Evolutionary conservation across 2,113 vertebrate species (phyloP).

Genomic region (Dunckerocampus dactyliophorus): DNA sequence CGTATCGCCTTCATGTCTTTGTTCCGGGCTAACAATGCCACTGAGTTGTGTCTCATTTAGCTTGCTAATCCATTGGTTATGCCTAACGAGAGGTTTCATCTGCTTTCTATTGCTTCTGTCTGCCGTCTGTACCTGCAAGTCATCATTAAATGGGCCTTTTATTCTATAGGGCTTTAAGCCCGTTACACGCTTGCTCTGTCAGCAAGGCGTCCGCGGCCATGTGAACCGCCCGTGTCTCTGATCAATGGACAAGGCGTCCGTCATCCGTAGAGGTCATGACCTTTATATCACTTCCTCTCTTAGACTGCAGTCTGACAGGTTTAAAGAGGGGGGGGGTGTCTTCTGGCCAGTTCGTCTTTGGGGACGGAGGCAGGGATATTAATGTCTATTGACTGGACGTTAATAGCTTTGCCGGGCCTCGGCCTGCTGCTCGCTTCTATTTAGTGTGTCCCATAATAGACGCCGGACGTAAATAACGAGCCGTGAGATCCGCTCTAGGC

Average conservation of each 20-base stretch:
- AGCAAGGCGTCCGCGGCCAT: background rate
- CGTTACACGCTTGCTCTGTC: background rate
- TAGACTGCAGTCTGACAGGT: slow-evolving; percentile 21
- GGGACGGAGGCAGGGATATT: slow-evolving; percentile 51
- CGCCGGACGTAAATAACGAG: slow-evolving; percentile 56
- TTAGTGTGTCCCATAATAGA: slow-evolving; percentile 54
- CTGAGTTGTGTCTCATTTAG: slow-evolving; percentile 5
- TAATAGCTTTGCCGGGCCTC: slow-evolving; percentile 61
- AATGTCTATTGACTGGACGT: slow-evolving; percentile 67
- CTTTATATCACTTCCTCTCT: slow-evolving; percentile 52
- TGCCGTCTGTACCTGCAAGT: slow-evolving; percentile 44
- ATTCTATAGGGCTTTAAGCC: too few species aligned
- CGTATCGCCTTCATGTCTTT: too few species aligned
- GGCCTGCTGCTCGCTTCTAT: slow-evolving; percentile 56
- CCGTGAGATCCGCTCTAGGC: slow-evolving; percentile 36
- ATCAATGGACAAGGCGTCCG: too few species aligned
- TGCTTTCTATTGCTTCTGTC: slow-evolving; percentile 38
- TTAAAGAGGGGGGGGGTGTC: background rate
- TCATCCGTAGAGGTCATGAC: slow-evolving; percentile 45
- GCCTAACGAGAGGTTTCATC: slow-evolving; percentile 62
- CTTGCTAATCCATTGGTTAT: slow-evolving; percentile 59
- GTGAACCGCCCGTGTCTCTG: too few species aligned
- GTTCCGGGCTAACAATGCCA: too few species aligned
- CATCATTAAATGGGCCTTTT: slow-evolving; percentile 31
- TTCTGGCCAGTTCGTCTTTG: background rate